These are phyloP conservation scores for Carposina sasakii DNA, from an alignment of 1,140 invertebrate species.

Conservation along the genomic window DNA sequence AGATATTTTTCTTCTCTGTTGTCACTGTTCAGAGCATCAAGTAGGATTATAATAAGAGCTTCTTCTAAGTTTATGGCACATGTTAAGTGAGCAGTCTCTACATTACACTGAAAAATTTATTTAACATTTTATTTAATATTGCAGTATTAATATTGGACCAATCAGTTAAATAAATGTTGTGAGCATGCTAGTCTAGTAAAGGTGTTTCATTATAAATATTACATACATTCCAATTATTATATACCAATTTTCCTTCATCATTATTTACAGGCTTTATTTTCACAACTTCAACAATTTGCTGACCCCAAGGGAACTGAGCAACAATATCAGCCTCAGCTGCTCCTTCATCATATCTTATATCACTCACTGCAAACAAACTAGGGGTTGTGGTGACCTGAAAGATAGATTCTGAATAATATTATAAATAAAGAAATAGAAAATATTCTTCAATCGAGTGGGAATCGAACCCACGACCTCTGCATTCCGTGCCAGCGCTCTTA, in stretches of 20 bases:
- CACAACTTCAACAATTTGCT: constrained; percentile 55
- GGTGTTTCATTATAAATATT: background rate
- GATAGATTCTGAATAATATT: constrained; percentile 16
- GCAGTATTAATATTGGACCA: too few species aligned
- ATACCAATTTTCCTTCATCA: too few species aligned
- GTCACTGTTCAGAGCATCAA: constrained; percentile 69
- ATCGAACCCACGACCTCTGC: too few species aligned
- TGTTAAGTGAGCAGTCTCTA: constrained; percentile 52
- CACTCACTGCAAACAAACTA: constrained; percentile 74
- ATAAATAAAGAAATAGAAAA: too few species aligned
- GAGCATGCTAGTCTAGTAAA: background rate
- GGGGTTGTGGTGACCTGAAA: constrained; percentile 79
- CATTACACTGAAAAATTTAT: constrained; percentile 19
- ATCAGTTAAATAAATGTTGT: background rate
- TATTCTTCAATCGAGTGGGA: too few species aligned
- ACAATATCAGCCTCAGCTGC: constrained; percentile 64
- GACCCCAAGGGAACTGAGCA: constrained; percentile 68
- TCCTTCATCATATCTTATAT: constrained; percentile 60
- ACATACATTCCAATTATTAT: background rate
- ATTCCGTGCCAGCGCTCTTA: too few species aligned
- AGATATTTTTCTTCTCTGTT: constrained; percentile 62
- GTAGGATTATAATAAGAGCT: constrained; percentile 75
- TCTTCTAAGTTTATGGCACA: constrained; percentile 74
- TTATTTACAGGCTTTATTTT: constrained; percentile 29
- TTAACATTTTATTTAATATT: too few species aligned